These are phyloP conservation scores for Tyrannus savana DNA, from an alignment of 2,113 vertebrate species.

Conservation along the genomic window DNA sequence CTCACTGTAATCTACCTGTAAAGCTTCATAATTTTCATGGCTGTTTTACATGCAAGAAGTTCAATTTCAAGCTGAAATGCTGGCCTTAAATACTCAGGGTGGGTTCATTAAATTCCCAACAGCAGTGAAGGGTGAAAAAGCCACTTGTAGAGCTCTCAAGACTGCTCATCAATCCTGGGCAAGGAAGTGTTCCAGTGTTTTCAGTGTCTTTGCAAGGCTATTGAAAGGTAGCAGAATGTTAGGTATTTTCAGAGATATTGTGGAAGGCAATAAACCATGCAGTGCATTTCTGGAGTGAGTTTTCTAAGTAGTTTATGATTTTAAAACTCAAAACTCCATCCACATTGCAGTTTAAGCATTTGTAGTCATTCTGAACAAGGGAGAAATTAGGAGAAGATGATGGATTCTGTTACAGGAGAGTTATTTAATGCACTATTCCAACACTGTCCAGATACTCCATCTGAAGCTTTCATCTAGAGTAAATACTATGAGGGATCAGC, in stretches of 20 bases:
- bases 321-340: neutral
- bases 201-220: neutral
- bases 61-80: neutral
- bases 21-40: neutral
- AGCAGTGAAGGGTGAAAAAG: neutral
- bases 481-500: neutral
- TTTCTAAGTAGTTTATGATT: neutral
- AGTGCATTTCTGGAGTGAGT: neutral
- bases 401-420: neutral
- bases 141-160: neutral
- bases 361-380: neutral
- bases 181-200: neutral
- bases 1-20: neutral
- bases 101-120: neutral
- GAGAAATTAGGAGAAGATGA: neutral
- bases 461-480: constrained; percentile 13
- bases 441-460: neutral
- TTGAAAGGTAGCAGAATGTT: neutral
- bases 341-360: neutral
- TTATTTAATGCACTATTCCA: neutral
- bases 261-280: neutral
- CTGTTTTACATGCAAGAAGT: neutral
- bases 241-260: neutral
- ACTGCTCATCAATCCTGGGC: neutral
- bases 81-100: neutral